Percentiles rank a stretch among this genome's conserved stretches.
Evolutionary conservation across 2,888 invertebrate species (phyloP).

Genomic region (Tromatobia lineatoria): DNA sequence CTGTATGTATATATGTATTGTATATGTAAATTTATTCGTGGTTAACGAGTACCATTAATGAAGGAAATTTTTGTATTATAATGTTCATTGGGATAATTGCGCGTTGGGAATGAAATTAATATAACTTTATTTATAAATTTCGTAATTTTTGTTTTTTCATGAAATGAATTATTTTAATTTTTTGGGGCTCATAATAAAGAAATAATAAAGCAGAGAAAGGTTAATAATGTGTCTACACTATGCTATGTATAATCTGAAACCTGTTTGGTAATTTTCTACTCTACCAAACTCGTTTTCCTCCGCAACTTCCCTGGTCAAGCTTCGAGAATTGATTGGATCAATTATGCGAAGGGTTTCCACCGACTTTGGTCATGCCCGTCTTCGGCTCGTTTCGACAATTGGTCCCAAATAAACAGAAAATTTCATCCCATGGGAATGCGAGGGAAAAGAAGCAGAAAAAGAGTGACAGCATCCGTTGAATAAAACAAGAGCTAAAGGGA

Average conservation of each 20-base stretch:
- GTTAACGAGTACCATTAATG: too few relatives aligned
- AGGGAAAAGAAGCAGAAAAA: not conserved
- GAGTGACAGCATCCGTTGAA: conserved; percentile 1
- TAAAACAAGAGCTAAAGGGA: not conserved
- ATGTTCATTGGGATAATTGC: too few relatives aligned
- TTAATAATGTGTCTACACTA: not conserved
- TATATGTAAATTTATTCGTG: not conserved
- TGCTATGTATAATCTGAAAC: not conserved
- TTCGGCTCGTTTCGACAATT: not conserved
- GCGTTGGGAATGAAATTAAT: not conserved
- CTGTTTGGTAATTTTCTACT: not conserved
- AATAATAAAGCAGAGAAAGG: not conserved
- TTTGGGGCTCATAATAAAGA: not conserved
- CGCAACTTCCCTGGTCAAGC: not conserved
- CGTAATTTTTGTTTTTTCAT: not conserved
- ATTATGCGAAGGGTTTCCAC: conserved; percentile 14
- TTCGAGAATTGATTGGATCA: not conserved
- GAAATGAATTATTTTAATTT: not conserved
- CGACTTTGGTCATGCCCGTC: not conserved
- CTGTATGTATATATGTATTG: not conserved
- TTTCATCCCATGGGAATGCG: not conserved
- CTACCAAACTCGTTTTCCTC: not conserved
- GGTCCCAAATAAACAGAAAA: conserved; percentile 1
- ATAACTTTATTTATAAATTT: not conserved
- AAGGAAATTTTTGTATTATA: too few relatives aligned